Evolutionary conservation across 2,797 vertebrate genomes (phyloP).

Genomic region (Octomys mimax): DNA sequence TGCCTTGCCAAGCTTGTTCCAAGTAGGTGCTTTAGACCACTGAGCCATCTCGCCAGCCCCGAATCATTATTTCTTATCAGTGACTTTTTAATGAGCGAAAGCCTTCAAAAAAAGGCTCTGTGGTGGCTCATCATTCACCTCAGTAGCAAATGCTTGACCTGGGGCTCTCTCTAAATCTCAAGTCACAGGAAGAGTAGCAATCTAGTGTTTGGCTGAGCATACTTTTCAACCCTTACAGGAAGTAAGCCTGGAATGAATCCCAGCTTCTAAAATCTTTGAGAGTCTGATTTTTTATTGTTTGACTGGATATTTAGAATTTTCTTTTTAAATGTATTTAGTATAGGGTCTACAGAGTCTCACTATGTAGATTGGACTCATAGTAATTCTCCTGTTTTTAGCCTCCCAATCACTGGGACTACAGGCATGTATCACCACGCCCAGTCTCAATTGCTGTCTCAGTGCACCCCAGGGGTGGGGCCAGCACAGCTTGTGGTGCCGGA

Average conservation of each 20-base stretch:
- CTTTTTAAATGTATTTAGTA: neutral
- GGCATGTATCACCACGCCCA: too few relatives aligned
- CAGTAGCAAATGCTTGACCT: neutral
- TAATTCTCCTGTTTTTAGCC: too few relatives aligned
- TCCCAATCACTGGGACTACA: too few relatives aligned
- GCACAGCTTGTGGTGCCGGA: too few relatives aligned
- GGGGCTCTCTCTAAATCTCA: neutral
- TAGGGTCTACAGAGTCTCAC: too few relatives aligned
- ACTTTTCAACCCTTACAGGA: slow-evolving; percentile 46
- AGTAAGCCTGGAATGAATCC: neutral
- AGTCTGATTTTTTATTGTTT: slow-evolving; percentile 1
- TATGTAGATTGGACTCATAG: too few relatives aligned
- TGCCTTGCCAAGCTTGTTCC: too few relatives aligned
- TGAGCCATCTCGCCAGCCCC: too few relatives aligned
- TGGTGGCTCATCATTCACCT: neutral
- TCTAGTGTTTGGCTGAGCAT: slow-evolving; percentile 16
- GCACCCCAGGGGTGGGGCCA: too few relatives aligned
- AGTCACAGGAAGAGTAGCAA: neutral
- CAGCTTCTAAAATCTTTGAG: neutral
- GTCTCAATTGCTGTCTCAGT: too few relatives aligned
- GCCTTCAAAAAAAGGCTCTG: neutral
- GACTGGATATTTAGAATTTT: neutral
- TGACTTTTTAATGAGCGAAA: neutral
- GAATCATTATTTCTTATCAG: neutral
- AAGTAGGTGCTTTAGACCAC: too few relatives aligned